Base-by-base conservation (phyloP, 1,140 invertebrate genomes). In the Marisa cornuarietis region DNA sequence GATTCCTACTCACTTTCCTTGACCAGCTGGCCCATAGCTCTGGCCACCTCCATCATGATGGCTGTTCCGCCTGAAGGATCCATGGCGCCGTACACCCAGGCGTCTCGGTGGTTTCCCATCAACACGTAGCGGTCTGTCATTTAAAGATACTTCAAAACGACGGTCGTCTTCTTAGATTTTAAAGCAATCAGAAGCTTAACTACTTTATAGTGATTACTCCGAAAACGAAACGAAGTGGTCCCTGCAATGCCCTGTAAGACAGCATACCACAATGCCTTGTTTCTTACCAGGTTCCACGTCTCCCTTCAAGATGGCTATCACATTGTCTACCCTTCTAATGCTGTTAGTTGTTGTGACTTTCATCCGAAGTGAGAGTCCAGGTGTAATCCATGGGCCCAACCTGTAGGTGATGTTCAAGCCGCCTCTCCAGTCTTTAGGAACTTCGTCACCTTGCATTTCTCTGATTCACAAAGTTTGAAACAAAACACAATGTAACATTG, bases 81-180 rank as follows among this genome's bases (percentile, higher is more conserved):
- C 26, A 93, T 84, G 22, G 92, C 91, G 10, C 93, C 93, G 81
- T 92, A 92, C 20, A 92, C 91, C 93, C 93, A 94, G 18, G 93
- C 92, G 84, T 94, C 93, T 80, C 93, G 87, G 85, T 94, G 93
- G 83, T 93, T 93, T 26, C 93, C 93, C n/a, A 94, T 81, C n/a
- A 94, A 86, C n/a, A 94, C 90, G 83, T 93, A 94, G 7, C 92
- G 83, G 85, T 94, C 92, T 89, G 71, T 24, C 78, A 81, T 42
- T 42, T 42, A 42, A 42, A 42, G 5, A 5, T 14, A 42, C 31
- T 2, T 42, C 31, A 42, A 42, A 42, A 42, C 31, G 1, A 42
- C 31, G 5, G 31, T 2, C 31, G 31, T 42, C 31, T 1, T 42
- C 31, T 2, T 42, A 42, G 5, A 42, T 1, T 42, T 42, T 2